These are phyloP conservation scores for Arctopsyche grandis DNA, from an alignment of 1,140 invertebrate species.

Conservation along the genomic window DNA sequence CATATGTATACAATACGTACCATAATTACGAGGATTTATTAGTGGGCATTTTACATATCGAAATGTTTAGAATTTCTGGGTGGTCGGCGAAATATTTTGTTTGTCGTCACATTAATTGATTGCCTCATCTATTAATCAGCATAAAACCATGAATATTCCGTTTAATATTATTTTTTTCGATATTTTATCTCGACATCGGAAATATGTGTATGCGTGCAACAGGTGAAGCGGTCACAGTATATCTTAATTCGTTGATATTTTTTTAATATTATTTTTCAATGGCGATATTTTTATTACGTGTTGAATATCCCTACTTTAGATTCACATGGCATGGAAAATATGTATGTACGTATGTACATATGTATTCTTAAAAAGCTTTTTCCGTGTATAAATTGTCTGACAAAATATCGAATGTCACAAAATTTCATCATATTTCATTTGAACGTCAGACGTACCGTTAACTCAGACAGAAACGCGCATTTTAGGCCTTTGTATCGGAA, in stretches of 20 bases:
- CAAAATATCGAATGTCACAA: constrained; percentile 13
- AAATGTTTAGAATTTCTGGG: constrained; percentile 13
- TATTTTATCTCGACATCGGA: not conserved
- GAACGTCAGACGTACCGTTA: not conserved
- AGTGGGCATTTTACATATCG: not conserved
- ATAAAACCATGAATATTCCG: constrained; percentile 3
- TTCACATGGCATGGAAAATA: not conserved
- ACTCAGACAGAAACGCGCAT: not conserved
- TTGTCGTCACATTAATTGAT: constrained; percentile 16
- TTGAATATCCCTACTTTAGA: not conserved
- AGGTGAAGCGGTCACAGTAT: constrained; percentile 1
- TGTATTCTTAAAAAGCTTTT: not conserved
- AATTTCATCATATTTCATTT: constrained; percentile 12
- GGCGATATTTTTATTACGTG: not conserved
- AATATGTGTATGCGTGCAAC: not conserved
- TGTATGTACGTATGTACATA: not conserved
- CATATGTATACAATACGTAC: not conserved
- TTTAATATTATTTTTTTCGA: not conserved
- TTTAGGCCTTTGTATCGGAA: constrained; percentile 2
- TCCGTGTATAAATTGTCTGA: not conserved
- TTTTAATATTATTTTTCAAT: not conserved
- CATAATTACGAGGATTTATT: constrained; percentile 4
- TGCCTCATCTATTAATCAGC: constrained; percentile 8
- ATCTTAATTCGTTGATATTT: not conserved
- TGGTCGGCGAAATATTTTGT: constrained; percentile 16